phyloP scores from a whole-genome alignment of 1,140 invertebrate species.

The Himalopsyche phryganea region DNA sequence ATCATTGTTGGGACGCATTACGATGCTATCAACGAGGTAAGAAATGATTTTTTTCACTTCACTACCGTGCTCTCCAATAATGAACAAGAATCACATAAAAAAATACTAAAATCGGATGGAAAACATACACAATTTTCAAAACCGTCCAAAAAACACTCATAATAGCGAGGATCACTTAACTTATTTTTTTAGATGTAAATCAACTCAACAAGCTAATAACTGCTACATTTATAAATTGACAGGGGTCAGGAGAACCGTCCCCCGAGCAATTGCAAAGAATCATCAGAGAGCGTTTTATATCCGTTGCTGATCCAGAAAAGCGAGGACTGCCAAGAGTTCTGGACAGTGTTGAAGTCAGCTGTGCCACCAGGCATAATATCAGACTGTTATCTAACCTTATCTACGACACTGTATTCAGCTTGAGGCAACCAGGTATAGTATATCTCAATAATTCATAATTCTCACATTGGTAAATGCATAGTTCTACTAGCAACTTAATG shows the following conservation, averaged over 20 bases:
- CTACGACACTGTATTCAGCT: slow-evolving; percentile 90
- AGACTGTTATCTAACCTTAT: slow-evolving; percentile 88
- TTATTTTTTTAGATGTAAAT: no score
- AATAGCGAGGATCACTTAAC: no score
- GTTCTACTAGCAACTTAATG: no score
- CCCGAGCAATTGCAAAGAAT: slow-evolving; percentile 84
- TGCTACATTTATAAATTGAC: slow-evolving; percentile 4
- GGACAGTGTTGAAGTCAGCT: slow-evolving; percentile 81
- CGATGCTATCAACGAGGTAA: slow-evolving; percentile 77
- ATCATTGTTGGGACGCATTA: slow-evolving; percentile 94
- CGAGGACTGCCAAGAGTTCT: slow-evolving; percentile 90
- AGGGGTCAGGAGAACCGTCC: slow-evolving; percentile 40
- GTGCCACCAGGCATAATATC: slow-evolving; percentile 88
- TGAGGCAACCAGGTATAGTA: slow-evolving; percentile 70
- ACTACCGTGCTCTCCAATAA: no score
- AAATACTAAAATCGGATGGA: no score
- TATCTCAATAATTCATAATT: not conserved
- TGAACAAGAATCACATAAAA: no score
- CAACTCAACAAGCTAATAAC: no score
- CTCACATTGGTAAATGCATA: no score
- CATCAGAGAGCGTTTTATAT: slow-evolving; percentile 87
- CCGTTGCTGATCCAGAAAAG: slow-evolving; percentile 93
- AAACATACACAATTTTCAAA: no score
- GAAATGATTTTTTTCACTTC: no score
- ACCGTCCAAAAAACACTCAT: no score